Conservation (phyloP, 92 coral and sea anemone genomes). For the Umimayanthus kanabou region DNA sequence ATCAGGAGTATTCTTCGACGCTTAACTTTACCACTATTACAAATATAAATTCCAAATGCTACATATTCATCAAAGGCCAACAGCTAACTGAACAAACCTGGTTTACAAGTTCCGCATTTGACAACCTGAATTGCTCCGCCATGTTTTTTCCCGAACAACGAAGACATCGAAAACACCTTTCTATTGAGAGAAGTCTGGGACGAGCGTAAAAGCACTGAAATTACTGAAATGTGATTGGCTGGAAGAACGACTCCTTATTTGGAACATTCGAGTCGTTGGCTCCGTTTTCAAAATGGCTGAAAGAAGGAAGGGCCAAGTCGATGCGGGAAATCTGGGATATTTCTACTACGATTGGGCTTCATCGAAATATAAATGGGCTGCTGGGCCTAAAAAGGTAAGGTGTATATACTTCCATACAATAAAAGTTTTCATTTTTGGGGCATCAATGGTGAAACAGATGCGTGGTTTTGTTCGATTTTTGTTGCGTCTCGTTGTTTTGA, state of each 20-base stretch:
- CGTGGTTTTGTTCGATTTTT: conserved; percentile 12
- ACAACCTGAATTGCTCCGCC: conserved; percentile 72
- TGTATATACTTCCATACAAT: not conserved
- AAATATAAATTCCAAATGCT: not conserved
- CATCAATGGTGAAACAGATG: not conserved
- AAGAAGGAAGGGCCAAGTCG: conserved; percentile 55
- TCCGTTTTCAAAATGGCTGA: conserved; percentile 87
- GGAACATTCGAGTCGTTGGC: conserved; percentile 52
- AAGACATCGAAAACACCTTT: not conserved
- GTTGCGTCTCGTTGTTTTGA: conserved; percentile 23
- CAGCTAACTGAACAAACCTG: conserved; percentile 59
- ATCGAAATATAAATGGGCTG: conserved; percentile 84
- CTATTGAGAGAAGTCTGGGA: conserved; percentile 45
- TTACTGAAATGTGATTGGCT: conserved; percentile 42
- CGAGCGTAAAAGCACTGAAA: not conserved
- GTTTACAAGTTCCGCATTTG: conserved; percentile 68
- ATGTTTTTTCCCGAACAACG: conserved; percentile 44
- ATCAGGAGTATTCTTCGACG: conserved; percentile 22
- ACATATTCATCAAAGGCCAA: not conserved
- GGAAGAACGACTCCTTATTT: conserved; percentile 44
- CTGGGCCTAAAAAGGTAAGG: conserved; percentile 41
- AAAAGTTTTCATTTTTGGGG: not conserved
- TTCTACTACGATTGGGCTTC: conserved; percentile 89
- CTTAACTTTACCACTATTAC: not conserved
- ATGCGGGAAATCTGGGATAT: conserved; percentile 63